Evolutionary conservation across 2,113 vertebrate genomes (phyloP), one percentile per base, ranked within the genome.

Genomic region (Clinocottus analis): DNA sequence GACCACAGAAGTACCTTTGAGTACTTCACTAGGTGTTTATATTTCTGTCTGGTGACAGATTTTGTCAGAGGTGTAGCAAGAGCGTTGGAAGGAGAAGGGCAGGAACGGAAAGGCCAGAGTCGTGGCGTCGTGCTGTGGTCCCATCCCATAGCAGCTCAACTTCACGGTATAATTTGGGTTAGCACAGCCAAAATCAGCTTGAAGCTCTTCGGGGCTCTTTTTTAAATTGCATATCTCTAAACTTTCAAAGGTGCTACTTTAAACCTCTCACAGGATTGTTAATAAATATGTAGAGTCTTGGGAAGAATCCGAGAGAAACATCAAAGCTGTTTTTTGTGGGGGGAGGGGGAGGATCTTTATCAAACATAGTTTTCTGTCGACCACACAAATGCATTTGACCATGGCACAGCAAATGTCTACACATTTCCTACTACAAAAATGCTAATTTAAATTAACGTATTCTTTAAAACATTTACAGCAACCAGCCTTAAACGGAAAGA

Each of bases 161-260:
- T 6, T 39, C n/a, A 56, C 11, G 21, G 16, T 29, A 51, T 49
- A 33, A 73, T 25, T 37, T 10, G 53, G 25, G 41, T 41, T 27
- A 47, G 63, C 37, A 55, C 12, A 59, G 29, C 19, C 37, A 82
- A 66, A 75, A 33, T 37, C 63, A 64, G 14, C 53, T 56, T 45
- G 21, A 64, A 63, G 49, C 14, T 56, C 5, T 29, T 43, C 19
- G 10, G 35, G 33, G 8, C n/a, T 43, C 17, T 21, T 27, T 11
- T 39, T 47, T 53, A 61, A 56, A 55, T 17, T 17, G 62, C 14
- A 63, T 62, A 33, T 62, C 27, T 55, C 29, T 29, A 23, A 64
- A 47, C 9, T 35, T 25, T 39, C 16, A 17, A 29, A 58, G 7
- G 27, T 39, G 5, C 47, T n/a, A 63, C 37, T 59, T 70, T 43